Conservation (phyloP, 2,113 vertebrate species). For the Coracopsis vasa region DNA sequence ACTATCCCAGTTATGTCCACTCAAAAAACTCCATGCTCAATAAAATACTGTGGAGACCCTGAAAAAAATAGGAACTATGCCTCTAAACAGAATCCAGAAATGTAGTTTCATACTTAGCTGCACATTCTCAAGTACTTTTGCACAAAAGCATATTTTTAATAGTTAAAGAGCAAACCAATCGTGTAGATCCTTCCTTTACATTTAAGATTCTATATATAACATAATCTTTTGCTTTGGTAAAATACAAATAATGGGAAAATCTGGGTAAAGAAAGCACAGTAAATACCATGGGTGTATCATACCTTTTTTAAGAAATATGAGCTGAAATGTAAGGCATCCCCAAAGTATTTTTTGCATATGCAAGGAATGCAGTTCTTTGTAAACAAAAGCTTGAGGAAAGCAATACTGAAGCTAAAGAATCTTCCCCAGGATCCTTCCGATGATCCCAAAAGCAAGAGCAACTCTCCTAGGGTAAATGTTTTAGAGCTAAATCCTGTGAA, state of each 20-base stretch:
- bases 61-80: neutral
- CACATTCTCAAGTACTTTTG: neutral
- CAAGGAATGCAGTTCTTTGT: conserved; percentile 80
- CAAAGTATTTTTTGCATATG: conserved; percentile 67
- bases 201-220: conserved; percentile 12
- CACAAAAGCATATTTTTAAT: neutral
- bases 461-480: conserved; percentile 21
- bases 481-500: conserved; percentile 45
- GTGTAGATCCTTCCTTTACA: conserved; percentile 34
- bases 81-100: conserved; percentile 44
- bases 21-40: conserved; percentile 41
- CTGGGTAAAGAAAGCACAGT: conserved; percentile 42
- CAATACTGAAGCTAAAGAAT: conserved; percentile 66
- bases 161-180: conserved; percentile 49
- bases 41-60: conserved; percentile 32
- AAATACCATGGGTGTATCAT: conserved; percentile 47
- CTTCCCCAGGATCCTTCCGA: conserved; percentile 60
- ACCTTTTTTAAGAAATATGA: conserved; percentile 73
- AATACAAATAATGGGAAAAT: conserved; percentile 28
- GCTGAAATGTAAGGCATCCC: conserved; percentile 82
- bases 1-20: conserved; percentile 30
- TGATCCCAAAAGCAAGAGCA: conserved; percentile 58
- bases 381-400: conserved; percentile 80
- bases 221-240: conserved; percentile 51
- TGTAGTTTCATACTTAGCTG: neutral